Conservation (phyloP, 2,113 vertebrate species). For the Ochotona curzoniae region DNA sequence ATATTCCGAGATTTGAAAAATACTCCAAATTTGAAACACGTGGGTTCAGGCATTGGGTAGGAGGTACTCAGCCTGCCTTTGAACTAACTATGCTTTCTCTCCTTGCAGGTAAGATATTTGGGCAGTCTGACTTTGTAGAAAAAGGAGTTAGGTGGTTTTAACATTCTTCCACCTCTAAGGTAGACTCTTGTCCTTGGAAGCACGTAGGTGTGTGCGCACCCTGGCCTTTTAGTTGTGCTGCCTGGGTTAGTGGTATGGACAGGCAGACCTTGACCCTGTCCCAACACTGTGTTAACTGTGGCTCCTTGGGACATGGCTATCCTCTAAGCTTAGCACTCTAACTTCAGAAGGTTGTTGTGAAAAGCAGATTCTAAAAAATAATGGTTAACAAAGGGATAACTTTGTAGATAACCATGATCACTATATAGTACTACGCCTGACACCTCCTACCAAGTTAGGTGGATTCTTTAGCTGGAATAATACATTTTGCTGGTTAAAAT, state of each 20-base stretch:
- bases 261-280: background rate
- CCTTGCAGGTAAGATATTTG: background rate
- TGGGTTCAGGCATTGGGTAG: no score
- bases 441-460: background rate
- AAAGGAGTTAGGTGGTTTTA: background rate
- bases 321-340: background rate
- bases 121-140: background rate
- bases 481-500: background rate
- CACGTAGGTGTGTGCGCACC: background rate
- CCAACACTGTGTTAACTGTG: background rate
- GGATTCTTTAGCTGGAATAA: constrained; percentile 28
- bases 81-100: background rate
- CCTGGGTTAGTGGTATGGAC: background rate
- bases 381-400: background rate
- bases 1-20: no score
- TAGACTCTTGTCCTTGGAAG: background rate
- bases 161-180: background rate
- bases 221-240: background rate
- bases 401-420: background rate
- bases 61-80: background rate
- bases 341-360: background rate
- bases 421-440: background rate
- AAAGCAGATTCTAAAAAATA: background rate
- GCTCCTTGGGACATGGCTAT: background rate
- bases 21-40: no score